These are phyloP conservation scores for Drosophila nebulosa DNA, from an alignment of 1,140 invertebrate genomes.

Conservation along the genomic window DNA sequence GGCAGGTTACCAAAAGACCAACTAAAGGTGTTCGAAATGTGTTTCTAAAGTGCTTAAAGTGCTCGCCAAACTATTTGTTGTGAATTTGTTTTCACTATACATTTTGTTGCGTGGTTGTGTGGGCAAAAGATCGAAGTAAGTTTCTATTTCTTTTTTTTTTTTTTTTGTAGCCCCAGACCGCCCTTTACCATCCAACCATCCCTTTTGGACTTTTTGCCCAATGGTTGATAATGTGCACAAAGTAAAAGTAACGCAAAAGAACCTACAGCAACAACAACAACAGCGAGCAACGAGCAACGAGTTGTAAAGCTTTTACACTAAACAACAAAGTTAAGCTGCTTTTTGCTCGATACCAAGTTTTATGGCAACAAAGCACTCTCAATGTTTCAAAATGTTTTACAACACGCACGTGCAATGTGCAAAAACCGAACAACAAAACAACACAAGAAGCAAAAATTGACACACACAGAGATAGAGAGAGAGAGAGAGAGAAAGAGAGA, in stretches of 20 bases:
- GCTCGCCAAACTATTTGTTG: conserved; percentile 61
- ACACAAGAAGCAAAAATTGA: background rate
- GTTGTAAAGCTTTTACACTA: conserved; percentile 71
- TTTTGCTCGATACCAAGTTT: conserved; percentile 18
- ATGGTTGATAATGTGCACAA: conserved; percentile 70
- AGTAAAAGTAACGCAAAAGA: conserved; percentile 59
- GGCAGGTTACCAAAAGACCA: conserved; percentile 54
- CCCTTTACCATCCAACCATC: no score
- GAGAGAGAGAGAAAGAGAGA: background rate
- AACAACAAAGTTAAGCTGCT: conserved; percentile 74
- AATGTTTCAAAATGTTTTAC: conserved; percentile 51
- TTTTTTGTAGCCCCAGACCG: conserved; percentile 11
- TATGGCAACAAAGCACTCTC: conserved; percentile 12
- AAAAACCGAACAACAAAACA: conserved; percentile 4
- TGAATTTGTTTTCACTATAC: conserved; percentile 44
- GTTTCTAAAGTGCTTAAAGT: conserved; percentile 70
- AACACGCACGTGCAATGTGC: conserved; percentile 63
- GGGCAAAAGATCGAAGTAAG: conserved; percentile 63
- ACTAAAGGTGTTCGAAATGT: conserved; percentile 73
- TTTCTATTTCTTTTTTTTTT: conserved; percentile 25
- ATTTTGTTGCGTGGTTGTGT: conserved; percentile 9
- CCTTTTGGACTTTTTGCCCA: background rate
- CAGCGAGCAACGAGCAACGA: conserved; percentile 26
- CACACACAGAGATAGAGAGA: background rate
- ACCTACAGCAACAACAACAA: conserved; percentile 23